Conservation (phyloP, 2,113 vertebrate species). For the Syrrhaptes paradoxus region DNA sequence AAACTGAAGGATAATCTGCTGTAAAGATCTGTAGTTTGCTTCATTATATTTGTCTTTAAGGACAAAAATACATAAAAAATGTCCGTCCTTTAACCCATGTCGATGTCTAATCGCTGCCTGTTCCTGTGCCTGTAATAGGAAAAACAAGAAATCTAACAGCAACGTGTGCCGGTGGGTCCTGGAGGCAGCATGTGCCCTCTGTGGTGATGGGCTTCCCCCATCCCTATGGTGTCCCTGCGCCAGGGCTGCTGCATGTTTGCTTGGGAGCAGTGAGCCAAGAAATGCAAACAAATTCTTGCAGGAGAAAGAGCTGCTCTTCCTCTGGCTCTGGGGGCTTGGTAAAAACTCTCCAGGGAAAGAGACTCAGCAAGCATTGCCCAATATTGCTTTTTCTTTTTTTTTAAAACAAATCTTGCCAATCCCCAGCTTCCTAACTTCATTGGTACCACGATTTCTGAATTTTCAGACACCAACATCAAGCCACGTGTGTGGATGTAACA, state of each 20-base stretch:
- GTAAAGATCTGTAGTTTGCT: not conserved
- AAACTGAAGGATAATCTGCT: not conserved
- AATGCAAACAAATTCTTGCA: not conserved
- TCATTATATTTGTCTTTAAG: not conserved
- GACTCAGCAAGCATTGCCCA: not conserved
- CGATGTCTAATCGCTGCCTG: not conserved
- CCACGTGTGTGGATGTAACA: not conserved
- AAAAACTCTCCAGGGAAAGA: not conserved
- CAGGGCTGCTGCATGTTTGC: not conserved
- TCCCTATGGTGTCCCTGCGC: not conserved
- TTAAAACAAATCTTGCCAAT: not conserved
- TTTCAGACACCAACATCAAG: not conserved
- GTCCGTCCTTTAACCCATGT: not conserved
- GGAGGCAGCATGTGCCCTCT: not conserved
- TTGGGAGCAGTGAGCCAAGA: not conserved
- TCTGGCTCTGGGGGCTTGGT: not conserved
- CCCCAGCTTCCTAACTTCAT: not conserved
- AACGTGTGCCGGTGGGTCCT: not conserved
- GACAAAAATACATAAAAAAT: not conserved
- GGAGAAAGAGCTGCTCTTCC: not conserved
- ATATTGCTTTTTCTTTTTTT: not conserved
- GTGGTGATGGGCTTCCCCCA: not conserved
- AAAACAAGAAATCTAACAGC: not conserved
- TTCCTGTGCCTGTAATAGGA: not conserved
- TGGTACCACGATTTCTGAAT: not conserved